A percentile compares a stretch with the other conserved stretches of the same genome.
Evolutionary conservation across 53 echinoderm and acorn worm species (phyloP).

Genomic region (Holothuria leucospilota): DNA sequence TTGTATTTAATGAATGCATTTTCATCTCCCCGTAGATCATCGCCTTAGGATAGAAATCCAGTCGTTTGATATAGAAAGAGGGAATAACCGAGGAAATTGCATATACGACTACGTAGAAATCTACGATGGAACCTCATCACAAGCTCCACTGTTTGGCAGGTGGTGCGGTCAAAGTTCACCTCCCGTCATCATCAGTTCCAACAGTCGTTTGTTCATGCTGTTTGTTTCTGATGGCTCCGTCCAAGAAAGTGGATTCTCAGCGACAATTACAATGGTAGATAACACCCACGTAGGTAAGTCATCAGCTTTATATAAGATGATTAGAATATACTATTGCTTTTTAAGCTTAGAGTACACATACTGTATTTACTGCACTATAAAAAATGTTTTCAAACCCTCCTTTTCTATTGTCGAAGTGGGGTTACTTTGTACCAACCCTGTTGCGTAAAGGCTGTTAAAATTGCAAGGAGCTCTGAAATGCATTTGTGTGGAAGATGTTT

Average conservation of each 20-base stretch:
- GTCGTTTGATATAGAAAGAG: constrained; percentile 66
- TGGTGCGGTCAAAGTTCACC: constrained; percentile 77
- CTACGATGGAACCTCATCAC: constrained; percentile 69
- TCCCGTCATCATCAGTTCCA: constrained; percentile 62
- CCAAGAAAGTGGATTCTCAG: constrained; percentile 70
- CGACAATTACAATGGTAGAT: constrained; percentile 56
- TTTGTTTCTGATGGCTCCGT: constrained; percentile 75
- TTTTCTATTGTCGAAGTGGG: too few species aligned
- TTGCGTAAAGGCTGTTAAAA: too few species aligned
- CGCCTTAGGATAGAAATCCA: constrained; percentile 64
- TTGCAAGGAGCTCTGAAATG: too few species aligned
- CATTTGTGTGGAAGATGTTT: too few species aligned
- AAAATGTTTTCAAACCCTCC: too few species aligned
- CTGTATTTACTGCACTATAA: too few species aligned
- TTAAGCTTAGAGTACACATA: too few species aligned
- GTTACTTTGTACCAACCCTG: too few species aligned
- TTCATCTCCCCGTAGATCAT: constrained; percentile 42
- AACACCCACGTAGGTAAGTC: constrained; percentile 69
- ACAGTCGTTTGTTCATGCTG: constrained; percentile 53
- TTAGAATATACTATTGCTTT: neutral
- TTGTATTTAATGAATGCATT: neutral
- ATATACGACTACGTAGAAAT: constrained; percentile 70
- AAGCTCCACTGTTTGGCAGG: constrained; percentile 54
- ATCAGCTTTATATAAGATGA: neutral
- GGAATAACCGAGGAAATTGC: constrained; percentile 48